Conservation (phyloP, 1,140 invertebrate genomes). For the Condylostylus longicornis region DNA sequence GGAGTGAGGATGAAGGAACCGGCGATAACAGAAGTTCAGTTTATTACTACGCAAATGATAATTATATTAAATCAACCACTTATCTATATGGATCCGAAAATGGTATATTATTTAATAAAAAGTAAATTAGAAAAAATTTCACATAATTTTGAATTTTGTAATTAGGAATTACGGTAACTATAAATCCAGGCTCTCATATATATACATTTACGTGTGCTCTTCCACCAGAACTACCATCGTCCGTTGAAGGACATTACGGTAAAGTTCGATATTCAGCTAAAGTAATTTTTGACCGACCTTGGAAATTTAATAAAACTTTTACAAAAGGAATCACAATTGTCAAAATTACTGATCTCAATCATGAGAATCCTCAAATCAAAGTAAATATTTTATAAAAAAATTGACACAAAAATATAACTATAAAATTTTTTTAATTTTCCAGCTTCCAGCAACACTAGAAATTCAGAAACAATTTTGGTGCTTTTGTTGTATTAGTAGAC, state of each 20-base stretch:
- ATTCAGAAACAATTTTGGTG: conserved; percentile 17
- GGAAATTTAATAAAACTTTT: conserved; percentile 48
- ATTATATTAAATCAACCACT: too few relatives aligned
- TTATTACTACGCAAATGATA: too few relatives aligned
- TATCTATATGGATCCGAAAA: too few relatives aligned
- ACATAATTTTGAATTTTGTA: conserved; percentile 1
- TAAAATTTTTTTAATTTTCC: background rate
- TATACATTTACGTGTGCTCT: conserved; percentile 38
- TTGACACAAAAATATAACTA: background rate
- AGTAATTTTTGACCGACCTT: conserved; percentile 46
- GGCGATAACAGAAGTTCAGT: too few relatives aligned
- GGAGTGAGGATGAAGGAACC: too few relatives aligned
- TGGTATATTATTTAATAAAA: too few relatives aligned
- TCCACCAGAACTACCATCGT: conserved; percentile 41
- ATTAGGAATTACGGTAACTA: background rate
- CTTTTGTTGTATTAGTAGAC: conserved; percentile 18
- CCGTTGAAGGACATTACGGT: conserved; percentile 51
- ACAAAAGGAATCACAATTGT: conserved; percentile 53
- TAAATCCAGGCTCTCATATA: conserved; percentile 30
- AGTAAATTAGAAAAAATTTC: background rate
- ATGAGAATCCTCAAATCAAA: conserved; percentile 24
- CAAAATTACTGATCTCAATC: conserved; percentile 51
- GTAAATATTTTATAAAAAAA: conserved; percentile 7
- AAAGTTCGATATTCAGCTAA: conserved; percentile 47
- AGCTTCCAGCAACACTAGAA: conserved; percentile 16